phyloP scores from a whole-genome alignment of 2,888 invertebrate species.

The Entomobrya multifasciata region DNA sequence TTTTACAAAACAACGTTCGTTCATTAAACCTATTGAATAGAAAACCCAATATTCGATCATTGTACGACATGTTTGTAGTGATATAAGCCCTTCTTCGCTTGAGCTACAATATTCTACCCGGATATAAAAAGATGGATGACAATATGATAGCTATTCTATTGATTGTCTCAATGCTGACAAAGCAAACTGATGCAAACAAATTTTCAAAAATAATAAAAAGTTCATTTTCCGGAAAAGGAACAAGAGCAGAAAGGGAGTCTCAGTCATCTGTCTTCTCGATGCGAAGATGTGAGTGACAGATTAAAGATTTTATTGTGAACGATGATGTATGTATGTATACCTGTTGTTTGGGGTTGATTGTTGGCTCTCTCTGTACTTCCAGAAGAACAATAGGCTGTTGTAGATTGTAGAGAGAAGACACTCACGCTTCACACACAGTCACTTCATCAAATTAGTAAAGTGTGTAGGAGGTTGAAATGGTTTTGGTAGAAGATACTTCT shows the following conservation, averaged over 20 bases:
- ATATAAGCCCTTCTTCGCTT: background rate
- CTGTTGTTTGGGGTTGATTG: slow-evolving; percentile 2
- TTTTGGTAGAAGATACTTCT: slow-evolving; percentile 11
- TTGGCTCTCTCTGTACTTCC: background rate
- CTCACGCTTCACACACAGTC: slow-evolving; percentile 8
- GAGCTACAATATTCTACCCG: background rate
- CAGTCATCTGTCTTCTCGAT: background rate
- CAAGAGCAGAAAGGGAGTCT: background rate
- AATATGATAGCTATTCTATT: too few species aligned
- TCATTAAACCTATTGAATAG: background rate
- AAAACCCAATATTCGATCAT: background rate
- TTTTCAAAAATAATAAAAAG: background rate
- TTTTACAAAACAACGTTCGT: background rate
- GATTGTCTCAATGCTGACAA: too few species aligned
- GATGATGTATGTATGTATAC: slow-evolving; percentile 27
- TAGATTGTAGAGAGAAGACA: background rate
- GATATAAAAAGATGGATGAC: too few species aligned
- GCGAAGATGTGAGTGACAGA: slow-evolving; percentile 42
- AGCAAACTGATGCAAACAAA: background rate
- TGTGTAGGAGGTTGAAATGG: slow-evolving; percentile 13
- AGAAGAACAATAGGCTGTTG: background rate
- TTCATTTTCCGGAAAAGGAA: slow-evolving; percentile 29
- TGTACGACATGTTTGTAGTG: too few species aligned
- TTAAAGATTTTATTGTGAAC: slow-evolving; percentile 47
- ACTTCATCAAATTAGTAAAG: slow-evolving; percentile 40